Conservation (phyloP, 2,113 vertebrate genomes). For the Psilopsiagon aurifrons region DNA sequence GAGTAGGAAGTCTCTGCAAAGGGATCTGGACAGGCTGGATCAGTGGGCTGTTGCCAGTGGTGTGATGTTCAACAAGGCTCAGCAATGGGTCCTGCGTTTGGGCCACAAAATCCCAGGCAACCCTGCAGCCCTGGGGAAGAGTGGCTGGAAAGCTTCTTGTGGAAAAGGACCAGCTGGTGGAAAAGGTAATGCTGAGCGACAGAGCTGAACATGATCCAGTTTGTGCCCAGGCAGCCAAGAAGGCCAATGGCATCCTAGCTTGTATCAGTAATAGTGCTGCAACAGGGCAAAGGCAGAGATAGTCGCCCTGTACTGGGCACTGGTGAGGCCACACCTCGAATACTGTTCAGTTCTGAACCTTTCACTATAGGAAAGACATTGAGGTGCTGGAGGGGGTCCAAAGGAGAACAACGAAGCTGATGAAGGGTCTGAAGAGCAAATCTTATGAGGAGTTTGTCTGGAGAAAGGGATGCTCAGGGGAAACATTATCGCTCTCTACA, state of each 20-base stretch:
- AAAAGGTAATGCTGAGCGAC: rapidly evolving
- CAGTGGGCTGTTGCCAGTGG: rapidly evolving
- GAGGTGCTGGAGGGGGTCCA: neutral
- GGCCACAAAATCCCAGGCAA: too few species aligned
- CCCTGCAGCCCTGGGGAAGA: rapidly evolving
- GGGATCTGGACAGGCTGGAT: neutral
- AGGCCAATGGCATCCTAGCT: neutral
- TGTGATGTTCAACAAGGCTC: neutral
- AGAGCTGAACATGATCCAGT: rapidly evolving
- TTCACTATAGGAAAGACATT: neutral
- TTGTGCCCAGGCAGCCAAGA: neutral
- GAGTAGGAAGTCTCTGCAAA: neutral
- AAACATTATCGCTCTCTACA: neutral
- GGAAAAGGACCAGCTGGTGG: neutral
- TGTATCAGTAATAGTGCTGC: neutral
- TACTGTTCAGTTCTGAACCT: neutral
- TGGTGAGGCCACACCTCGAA: rapidly evolving
- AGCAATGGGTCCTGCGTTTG: rapidly evolving
- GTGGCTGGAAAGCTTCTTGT: rapidly evolving
- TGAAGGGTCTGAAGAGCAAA: neutral
- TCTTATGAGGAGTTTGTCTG: neutral
- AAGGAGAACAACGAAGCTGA: rapidly evolving
- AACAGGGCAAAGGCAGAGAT: neutral
- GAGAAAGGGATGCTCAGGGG: neutral
- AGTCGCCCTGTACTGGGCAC: rapidly evolving